Conservation (phyloP, 2,888 invertebrate genomes). For the Seira musarum region DNA sequence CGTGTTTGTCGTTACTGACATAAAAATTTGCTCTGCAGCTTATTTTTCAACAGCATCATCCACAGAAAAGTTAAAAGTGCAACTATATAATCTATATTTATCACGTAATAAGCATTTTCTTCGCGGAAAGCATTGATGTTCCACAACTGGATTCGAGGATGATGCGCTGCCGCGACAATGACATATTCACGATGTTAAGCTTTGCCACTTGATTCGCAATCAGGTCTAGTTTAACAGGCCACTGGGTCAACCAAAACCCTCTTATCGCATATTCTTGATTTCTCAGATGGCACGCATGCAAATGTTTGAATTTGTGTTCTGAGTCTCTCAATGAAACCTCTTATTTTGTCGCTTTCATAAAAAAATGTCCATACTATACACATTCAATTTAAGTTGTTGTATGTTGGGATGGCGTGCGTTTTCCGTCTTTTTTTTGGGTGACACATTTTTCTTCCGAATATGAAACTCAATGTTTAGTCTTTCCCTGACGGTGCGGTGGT, state of each 20-base stretch:
- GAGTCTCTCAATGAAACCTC: too few relatives aligned
- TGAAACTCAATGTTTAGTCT: too few relatives aligned
- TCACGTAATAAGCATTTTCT: background rate
- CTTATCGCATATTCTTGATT: conserved; percentile 37
- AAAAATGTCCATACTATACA: too few relatives aligned
- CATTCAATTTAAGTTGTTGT: too few relatives aligned
- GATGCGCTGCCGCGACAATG: conserved; percentile 11
- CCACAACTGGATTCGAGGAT: too few relatives aligned
- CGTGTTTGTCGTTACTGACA: background rate
- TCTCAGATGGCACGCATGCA: background rate
- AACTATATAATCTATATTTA: too few relatives aligned
- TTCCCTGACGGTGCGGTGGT: too few relatives aligned
- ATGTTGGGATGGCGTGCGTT: background rate
- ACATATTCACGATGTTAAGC: conserved; percentile 9
- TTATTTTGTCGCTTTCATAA: too few relatives aligned
- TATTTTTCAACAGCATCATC: background rate
- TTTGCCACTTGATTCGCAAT: conserved; percentile 40
- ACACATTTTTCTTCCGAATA: conserved; percentile 15
- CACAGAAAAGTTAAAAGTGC: too few relatives aligned
- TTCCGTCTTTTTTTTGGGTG: conserved; percentile 29
- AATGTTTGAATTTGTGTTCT: too few relatives aligned
- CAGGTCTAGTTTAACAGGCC: conserved; percentile 70
- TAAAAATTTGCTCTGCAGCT: background rate
- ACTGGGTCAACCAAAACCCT: conserved; percentile 66
- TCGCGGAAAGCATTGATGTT: conserved; percentile 6